Evolutionary conservation across 2,797 vertebrate species (phyloP).

Genomic region (Rhinatrema bivittatum): DNA sequence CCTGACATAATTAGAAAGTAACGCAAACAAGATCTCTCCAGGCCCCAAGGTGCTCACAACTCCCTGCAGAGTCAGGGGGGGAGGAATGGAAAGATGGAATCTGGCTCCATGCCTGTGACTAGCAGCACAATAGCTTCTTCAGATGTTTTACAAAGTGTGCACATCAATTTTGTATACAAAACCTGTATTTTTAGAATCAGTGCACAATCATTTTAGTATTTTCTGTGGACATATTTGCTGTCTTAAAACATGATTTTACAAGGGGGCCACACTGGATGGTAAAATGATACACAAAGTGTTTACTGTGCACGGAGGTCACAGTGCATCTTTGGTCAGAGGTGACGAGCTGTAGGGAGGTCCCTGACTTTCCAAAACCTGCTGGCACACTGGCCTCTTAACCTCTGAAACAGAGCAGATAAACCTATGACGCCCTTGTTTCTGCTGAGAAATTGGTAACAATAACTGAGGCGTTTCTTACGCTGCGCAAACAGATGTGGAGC

Average conservation of each 20-base stretch:
- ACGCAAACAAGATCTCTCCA: conserved; percentile 42
- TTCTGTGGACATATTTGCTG: not conserved
- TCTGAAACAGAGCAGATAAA: too few species aligned
- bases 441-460: too few species aligned
- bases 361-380: too few species aligned
- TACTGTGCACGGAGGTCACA: conserved; percentile 1
- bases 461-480: too few species aligned
- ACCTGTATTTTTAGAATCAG: conserved; percentile 33
- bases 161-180: conserved; percentile 39
- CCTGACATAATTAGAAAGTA: conserved; percentile 45
- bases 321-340: too few species aligned
- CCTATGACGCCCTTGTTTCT: too few species aligned
- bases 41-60: conserved; percentile 30
- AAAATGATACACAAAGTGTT: conserved; percentile 3
- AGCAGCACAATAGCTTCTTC: conserved; percentile 25
- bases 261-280: conserved; percentile 3
- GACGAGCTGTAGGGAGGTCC: too few species aligned
- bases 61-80: conserved; percentile 28
- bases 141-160: conserved; percentile 32
- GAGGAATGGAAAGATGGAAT: conserved; percentile 17
- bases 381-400: too few species aligned
- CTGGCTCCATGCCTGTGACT: conserved; percentile 14
- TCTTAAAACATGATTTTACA: conserved; percentile 17
- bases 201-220: conserved; percentile 25
- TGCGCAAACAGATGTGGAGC: too few species aligned